Conservation (phyloP, 2,888 invertebrate genomes). For the Frankliniella intonsa region DNA sequence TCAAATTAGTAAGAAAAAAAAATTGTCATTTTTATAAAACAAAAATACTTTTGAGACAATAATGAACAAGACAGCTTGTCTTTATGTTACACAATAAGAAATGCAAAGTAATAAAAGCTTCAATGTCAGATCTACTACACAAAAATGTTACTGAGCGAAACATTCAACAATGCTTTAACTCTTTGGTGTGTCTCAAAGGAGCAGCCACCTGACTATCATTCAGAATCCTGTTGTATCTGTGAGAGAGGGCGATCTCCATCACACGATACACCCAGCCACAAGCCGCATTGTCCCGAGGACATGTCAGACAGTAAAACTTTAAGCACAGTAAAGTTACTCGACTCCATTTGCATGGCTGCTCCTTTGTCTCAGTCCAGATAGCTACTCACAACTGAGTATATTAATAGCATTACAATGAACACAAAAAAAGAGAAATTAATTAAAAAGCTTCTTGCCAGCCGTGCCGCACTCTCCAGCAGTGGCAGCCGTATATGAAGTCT, state of each 20-base stretch:
- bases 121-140: neutral
- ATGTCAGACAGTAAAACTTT: no score
- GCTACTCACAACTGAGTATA: neutral
- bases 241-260: no score
- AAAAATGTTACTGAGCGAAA: neutral
- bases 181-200: conserved; percentile 17
- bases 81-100: no score
- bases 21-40: neutral
- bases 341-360: neutral
- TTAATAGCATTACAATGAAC: conserved; percentile 9
- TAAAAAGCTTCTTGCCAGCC: neutral
- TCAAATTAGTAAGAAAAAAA: neutral
- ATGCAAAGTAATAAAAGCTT: neutral
- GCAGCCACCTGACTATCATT: neutral
- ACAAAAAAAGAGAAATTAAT: neutral
- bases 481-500: neutral
- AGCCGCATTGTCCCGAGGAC: neutral
- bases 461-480: neutral
- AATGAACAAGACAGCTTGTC: no score
- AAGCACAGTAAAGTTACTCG: neutral
- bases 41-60: neutral
- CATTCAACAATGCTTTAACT: conserved; percentile 24
- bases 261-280: neutral
- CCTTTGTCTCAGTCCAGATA: conserved; percentile 4
- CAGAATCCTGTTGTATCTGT: no score